A percentile compares a stretch with the other conserved stretches of the same genome.
Conservation (phyloP, 1,140 invertebrate genomes). For the Zelostemma sp. region DNA sequence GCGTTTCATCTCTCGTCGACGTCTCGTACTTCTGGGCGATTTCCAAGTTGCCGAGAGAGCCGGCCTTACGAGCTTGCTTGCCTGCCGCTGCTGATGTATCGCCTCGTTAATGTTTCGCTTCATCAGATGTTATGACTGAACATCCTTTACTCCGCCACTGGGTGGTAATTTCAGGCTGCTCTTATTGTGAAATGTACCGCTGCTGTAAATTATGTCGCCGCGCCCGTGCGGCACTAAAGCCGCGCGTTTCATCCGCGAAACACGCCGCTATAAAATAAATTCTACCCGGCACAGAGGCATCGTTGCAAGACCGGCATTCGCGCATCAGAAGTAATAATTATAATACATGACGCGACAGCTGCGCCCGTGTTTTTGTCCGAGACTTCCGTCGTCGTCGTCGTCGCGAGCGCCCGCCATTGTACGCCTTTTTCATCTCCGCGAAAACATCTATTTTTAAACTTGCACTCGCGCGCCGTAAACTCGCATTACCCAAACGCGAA, state of each 20-base stretch:
- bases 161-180: constrained; percentile 64
- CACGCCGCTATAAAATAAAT: constrained; percentile 45
- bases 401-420: background rate
- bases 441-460: background rate
- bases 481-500: too few species aligned
- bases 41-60: constrained; percentile 57
- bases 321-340: constrained; percentile 45
- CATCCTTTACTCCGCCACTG: constrained; percentile 66
- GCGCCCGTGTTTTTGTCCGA: constrained; percentile 24
- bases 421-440: background rate
- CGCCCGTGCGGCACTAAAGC: constrained; percentile 42
- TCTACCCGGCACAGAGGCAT: constrained; percentile 30
- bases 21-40: constrained; percentile 56
- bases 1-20: constrained; percentile 50
- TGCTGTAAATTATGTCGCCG: constrained; percentile 60
- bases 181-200: constrained; percentile 62
- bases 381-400: background rate
- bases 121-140: constrained; percentile 67
- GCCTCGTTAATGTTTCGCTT: constrained; percentile 68
- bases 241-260: constrained; percentile 45
- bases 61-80: constrained; percentile 8
- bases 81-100: constrained; percentile 62
- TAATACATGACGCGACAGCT: constrained; percentile 45
- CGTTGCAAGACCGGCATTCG: constrained; percentile 36
- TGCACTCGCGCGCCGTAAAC: too few species aligned